Evolutionary conservation across 2,797 vertebrate genomes (phyloP).

Genomic region (Premnoplex brunnescens): DNA sequence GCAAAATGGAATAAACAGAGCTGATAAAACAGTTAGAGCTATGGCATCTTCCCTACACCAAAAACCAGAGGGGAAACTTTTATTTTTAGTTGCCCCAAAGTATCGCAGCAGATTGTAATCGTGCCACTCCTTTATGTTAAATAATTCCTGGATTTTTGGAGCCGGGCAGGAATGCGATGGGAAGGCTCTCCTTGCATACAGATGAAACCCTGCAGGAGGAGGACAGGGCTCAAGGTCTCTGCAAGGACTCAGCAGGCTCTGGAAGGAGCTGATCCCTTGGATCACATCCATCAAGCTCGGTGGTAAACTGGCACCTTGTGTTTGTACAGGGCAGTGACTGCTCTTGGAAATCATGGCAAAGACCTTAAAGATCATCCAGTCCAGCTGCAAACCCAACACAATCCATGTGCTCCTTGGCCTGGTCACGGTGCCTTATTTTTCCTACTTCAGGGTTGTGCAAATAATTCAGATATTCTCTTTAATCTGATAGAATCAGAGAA

Average conservation of each 20-base stretch:
- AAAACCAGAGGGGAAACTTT: no score
- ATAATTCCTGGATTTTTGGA: background rate
- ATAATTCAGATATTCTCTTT: background rate
- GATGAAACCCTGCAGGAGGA: background rate
- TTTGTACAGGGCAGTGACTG: background rate
- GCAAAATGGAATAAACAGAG: background rate
- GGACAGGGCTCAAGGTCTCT: background rate
- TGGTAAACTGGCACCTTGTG: no score
- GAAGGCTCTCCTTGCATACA: background rate
- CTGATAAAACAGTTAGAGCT: background rate
- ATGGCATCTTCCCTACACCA: background rate
- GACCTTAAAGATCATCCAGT: background rate
- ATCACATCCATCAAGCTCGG: background rate
- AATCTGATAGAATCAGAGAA: background rate
- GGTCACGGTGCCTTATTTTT: background rate
- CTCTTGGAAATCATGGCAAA: no score
- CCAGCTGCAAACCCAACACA: background rate
- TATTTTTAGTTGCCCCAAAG: background rate
- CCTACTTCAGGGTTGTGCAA: no score
- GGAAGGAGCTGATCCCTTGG: background rate
- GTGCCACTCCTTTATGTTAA: background rate
- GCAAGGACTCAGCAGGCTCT: background rate
- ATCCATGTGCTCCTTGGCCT: background rate
- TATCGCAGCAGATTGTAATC: background rate
- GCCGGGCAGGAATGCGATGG: background rate